phyloP scores from a whole-genome alignment of 2,113 vertebrate genomes.

The Bucco capensis region DNA sequence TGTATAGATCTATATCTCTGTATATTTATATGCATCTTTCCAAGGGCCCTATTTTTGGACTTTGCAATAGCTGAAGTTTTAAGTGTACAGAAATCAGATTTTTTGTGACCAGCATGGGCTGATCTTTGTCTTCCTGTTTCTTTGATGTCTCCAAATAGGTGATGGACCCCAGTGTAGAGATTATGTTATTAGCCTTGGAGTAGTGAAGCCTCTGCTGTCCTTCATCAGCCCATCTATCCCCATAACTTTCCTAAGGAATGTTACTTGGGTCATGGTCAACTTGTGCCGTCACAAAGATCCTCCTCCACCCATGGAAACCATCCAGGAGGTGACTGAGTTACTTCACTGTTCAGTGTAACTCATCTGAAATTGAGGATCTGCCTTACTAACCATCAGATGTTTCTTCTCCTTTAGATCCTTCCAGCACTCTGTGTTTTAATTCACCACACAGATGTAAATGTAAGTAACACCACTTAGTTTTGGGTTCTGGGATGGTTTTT shows the following conservation, averaged over 20 bases:
- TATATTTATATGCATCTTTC: not conserved
- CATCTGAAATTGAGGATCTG: not conserved
- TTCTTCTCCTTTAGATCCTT: conserved; percentile 81
- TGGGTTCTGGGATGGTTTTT: accelerated
- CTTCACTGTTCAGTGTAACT: not conserved
- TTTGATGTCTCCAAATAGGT: conserved; percentile 72
- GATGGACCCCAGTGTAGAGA: conserved; percentile 98
- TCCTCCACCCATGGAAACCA: conserved; percentile 97
- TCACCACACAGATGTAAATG: conserved; percentile 98
- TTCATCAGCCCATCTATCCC: conserved; percentile 99
- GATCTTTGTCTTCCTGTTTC: not conserved
- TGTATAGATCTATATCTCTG: accelerated
- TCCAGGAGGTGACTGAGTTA: conserved; percentile 87
- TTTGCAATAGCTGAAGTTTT: not conserved
- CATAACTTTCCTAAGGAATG: conserved; percentile 98
- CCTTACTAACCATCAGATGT: not conserved
- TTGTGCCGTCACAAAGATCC: conserved; percentile 98
- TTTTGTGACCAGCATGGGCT: not conserved
- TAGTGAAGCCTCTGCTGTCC: conserved; percentile 95
- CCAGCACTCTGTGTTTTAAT: conserved; percentile 96
- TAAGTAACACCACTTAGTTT: conserved; percentile 73
- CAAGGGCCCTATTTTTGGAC: not conserved
- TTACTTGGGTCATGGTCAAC: conserved; percentile 99
- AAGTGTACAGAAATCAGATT: not conserved
- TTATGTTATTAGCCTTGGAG: conserved; percentile 96